Evolutionary conservation across 2,113 vertebrate species (phyloP), one percentile per base, ranked within the genome.

Genomic region (Menura novaehollandiae): DNA sequence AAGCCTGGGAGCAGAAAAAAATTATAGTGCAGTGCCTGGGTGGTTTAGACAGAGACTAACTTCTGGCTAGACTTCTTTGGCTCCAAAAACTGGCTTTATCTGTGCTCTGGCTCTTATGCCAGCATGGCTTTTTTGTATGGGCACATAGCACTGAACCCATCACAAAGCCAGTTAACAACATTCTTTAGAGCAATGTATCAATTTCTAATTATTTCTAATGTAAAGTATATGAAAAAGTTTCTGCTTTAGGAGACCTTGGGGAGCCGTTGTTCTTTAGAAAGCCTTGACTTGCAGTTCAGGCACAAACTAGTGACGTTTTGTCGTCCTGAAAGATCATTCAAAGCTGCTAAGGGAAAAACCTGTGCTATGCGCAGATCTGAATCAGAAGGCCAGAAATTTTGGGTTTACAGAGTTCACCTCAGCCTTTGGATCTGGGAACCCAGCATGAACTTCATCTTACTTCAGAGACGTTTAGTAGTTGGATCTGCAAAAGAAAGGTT

Each of bases 11-110:
- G 58, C 10, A 76, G 58, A 53, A 79, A 91, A 79, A 26, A 4
- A 49, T 32, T 27, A n/a, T 0, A 49, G 12, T 66, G 28, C 30
- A 51, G 46, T 3, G 27, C 23, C 22, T 82, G 26, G 5, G 12
- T 81, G 26, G 18, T 78, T 87, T 89, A 79, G 60, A 75, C 14
- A 68, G 41, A 76, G 24, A 8, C 27, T 79, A 30, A 67, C n/a
- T 85, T 85, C 52, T 93, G 78, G n/a, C n/a, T 94, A 76, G 69
- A 63, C 20, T 74, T 75, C 35, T 74, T 75, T 32, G 35, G 27
- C 73, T 85, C 23, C 52, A 58, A n/a, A 63, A 18, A 3, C 2
- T 69, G 64, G 74, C 59, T 63, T 2, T 62, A 20, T 62, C 46
- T 33, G 51, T 53, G 33, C 20, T 62, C 68, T 67, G 66, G 60